Evolutionary conservation across 1,140 invertebrate species (phyloP), one percentile per base, ranked within the genome.

Genomic region (Leucophenga varia): DNA sequence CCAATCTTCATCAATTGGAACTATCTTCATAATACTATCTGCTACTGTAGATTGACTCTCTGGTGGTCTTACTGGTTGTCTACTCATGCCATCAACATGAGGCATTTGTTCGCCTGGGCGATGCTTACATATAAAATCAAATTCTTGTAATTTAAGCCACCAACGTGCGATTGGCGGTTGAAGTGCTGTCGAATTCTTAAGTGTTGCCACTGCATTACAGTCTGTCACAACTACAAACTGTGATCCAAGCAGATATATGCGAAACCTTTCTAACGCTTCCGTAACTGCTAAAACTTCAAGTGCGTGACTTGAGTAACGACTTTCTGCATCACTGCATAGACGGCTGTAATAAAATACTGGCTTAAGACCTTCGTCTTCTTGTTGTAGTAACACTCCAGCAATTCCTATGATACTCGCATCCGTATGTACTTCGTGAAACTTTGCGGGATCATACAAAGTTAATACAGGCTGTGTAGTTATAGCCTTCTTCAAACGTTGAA

Each of bases 141-240:
- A 47, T 22, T 47, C 45, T 28, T 47, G 36, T 3, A 40, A 21
- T 10, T 49, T 16, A 3, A 75, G 25, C 53, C 59, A 65, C 75
- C 75, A 78, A 0, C 68, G 35, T 1, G 60, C 67, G 13, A 74
- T 57, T 20, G 64, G 38, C 2, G 71, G 61, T 20, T 59, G 50
- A 13, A 49, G 17, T 14, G 17, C n/a, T 8, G 32, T 43, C 19
- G 25, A 25, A 10, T 19, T 21, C 19, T 42, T 45, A 6, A 14
- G 43, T 19, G 20, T 30, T 17, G 18, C 25, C 19, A 52, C 13
- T 9, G 36, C 18, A 47, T 47, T 32, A 22, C 52, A 54, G 21
- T 54, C 52, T 12, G 52, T 54, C 4, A 54, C 21, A 13, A 54
- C 40, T 34, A 4, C 13, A 30, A 52, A 52, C 10, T 28, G 9